Evolutionary conservation across 2,888 invertebrate species (phyloP).

Genomic region (Plebejus melissa): DNA sequence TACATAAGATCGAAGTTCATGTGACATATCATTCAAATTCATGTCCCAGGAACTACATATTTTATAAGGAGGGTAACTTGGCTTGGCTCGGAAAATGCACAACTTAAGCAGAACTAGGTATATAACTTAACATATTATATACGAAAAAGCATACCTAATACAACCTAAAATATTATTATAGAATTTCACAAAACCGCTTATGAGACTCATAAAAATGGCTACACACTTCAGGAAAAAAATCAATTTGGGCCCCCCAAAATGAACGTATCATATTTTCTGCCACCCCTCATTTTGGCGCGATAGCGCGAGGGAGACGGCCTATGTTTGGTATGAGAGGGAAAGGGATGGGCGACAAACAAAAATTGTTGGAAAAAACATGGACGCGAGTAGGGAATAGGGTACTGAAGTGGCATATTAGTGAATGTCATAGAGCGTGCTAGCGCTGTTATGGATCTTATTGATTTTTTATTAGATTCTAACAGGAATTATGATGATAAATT

Average conservation of each 20-base stretch:
- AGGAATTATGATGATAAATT: neutral
- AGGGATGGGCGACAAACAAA: constrained; percentile 60
- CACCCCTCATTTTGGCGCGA: constrained; percentile 66
- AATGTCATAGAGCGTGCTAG: constrained; percentile 72
- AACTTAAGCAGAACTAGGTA: too few species aligned
- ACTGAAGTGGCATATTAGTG: constrained; percentile 72
- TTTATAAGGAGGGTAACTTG: too few species aligned
- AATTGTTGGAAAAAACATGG: constrained; percentile 74
- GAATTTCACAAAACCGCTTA: constrained; percentile 26
- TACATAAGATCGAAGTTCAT: too few species aligned
- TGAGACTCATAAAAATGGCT: constrained; percentile 61
- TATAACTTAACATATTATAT: too few species aligned
- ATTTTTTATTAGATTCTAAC: constrained; percentile 22
- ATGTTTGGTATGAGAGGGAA: constrained; percentile 41
- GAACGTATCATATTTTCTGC: constrained; percentile 76
- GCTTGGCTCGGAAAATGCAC: too few species aligned
- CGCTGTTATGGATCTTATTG: constrained; percentile 35
- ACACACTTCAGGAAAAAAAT: constrained; percentile 66
- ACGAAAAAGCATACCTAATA: too few species aligned
- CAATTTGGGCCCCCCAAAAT: constrained; percentile 70
- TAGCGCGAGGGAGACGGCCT: constrained; percentile 51
- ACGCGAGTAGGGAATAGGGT: constrained; percentile 65
- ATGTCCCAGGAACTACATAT: too few species aligned
- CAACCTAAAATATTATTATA: neutral
- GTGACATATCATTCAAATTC: too few species aligned